Base-by-base conservation (phyloP, 2,797 vertebrate species). In the Enteromius paludinosus region DNA sequence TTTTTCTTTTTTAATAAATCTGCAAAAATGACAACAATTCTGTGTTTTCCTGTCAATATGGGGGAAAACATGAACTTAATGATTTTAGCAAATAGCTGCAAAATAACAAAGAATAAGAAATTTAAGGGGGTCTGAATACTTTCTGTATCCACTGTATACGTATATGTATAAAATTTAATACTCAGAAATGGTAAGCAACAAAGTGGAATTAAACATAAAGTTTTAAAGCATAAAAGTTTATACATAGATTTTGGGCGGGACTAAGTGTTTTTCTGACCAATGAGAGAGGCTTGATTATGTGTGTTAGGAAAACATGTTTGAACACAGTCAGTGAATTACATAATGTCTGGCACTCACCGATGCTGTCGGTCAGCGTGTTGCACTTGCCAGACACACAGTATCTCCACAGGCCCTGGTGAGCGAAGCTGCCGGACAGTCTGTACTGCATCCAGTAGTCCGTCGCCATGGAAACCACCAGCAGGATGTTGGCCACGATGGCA, bases 401-500 rank as follows among this genome's bases (percentile, higher is more conserved):
- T 7, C 93, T 90, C 95, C 95, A 95, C 41, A 95, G 91, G 17
- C 95, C 94, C 90, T 95, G 95, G 88, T 95, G 94, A 25, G 94
- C 93, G 0, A 95, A 92, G 64, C 92, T 85, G 20, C 95, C 93
- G 0, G 93, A 93, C 65, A 94, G 79, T 8, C 92, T 92, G 86
- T 94, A 94, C 86, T 95, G 95, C 94, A 95, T 94, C 95, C 94
- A 95, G 89, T 93, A 93, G 85, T 95, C 94, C 0, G 94, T 95
- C 0, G 92, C 93, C 0, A 93, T 94, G 81, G 94, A 94, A 62
- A 94, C 93, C 73, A 90, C 89, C 86, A 95, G 85, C 25, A 95
- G 91, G 84, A 95, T 90, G 85, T 94, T 95, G 23, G 90, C 94
- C 84, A 95, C 92, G 18, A 93, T 91, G 89, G 94, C 94, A 33